phyloP scores from a whole-genome alignment of 37 sponge, comb jelly and placozoan genomes.

The Theonella swinhoei region DNA sequence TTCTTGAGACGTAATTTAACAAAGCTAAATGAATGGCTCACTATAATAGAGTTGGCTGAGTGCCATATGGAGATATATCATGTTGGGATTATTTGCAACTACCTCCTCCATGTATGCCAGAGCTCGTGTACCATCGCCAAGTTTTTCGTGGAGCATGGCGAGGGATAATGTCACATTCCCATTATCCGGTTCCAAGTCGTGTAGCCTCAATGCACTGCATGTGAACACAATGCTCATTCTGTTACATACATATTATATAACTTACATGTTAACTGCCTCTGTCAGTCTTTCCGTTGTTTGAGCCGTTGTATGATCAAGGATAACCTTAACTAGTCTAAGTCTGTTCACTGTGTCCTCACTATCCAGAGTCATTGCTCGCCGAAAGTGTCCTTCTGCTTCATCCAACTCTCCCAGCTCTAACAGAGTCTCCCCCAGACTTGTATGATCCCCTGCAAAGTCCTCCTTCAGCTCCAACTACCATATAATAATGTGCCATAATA shows the following conservation, averaged over 20 bases:
- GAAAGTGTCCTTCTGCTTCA: conserved; percentile 24
- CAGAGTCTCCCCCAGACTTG: conserved; percentile 33
- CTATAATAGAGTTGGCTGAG: background rate
- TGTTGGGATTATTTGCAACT: no score
- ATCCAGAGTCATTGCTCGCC: conserved; percentile 9
- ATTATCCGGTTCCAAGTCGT: background rate
- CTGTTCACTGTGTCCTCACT: background rate
- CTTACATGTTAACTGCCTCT: background rate
- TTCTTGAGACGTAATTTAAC: no score
- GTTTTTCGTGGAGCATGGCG: background rate
- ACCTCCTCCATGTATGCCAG: no score
- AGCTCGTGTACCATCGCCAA: background rate
- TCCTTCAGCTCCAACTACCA: conserved; percentile 25
- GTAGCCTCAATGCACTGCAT: no score
- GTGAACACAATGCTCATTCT: no score
- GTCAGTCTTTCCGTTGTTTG: background rate
- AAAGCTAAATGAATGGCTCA: no score
- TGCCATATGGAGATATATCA: no score
- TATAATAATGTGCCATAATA: no score
- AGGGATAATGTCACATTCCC: background rate
- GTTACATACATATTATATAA: no score
- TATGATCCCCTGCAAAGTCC: conserved; percentile 35
- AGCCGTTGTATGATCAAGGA: background rate
- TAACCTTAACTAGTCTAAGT: conserved; percentile 6
- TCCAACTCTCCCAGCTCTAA: conserved; percentile 11